Conservation (phyloP, 2,113 vertebrate species). For the Papio anubis region DNA sequence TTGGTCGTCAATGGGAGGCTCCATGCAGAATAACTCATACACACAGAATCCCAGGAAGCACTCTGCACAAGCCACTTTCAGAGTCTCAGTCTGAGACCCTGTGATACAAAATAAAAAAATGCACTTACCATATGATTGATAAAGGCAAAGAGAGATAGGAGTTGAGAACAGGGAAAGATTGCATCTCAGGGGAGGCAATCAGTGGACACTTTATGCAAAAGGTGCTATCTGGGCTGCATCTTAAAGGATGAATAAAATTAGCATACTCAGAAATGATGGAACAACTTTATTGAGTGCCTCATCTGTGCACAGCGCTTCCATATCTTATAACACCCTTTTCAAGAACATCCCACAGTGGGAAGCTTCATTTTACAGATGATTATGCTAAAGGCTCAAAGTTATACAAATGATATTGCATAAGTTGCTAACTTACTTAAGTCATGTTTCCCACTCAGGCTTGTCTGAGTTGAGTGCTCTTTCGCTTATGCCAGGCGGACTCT, state of each 20-base stretch:
- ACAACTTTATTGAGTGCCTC: not conserved
- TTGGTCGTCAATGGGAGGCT: not conserved
- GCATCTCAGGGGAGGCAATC: not conserved
- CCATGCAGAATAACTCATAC: not conserved
- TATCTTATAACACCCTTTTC: not conserved
- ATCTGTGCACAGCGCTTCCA: not conserved
- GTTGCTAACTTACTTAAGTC: not conserved
- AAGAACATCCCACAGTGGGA: not conserved
- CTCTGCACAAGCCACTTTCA: not conserved
- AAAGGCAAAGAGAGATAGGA: not conserved
- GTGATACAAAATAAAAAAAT: not conserved
- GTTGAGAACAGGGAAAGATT: not conserved
- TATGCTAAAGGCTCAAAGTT: constrained; percentile 24
- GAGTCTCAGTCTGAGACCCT: not conserved
- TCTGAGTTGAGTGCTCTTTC: not conserved
- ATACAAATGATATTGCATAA: not conserved
- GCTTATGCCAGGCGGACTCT: not conserved
- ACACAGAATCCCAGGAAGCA: not conserved
- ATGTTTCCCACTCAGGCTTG: not conserved
- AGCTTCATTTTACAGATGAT: constrained; percentile 38
- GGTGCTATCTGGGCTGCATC: not conserved
- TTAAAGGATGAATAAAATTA: not conserved
- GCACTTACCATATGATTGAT: not conserved
- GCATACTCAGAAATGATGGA: not conserved
- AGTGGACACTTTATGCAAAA: not conserved